Evolutionary conservation across 2,797 vertebrate genomes (phyloP).

Genomic region (Melanotaenia parkinsoni): DNA sequence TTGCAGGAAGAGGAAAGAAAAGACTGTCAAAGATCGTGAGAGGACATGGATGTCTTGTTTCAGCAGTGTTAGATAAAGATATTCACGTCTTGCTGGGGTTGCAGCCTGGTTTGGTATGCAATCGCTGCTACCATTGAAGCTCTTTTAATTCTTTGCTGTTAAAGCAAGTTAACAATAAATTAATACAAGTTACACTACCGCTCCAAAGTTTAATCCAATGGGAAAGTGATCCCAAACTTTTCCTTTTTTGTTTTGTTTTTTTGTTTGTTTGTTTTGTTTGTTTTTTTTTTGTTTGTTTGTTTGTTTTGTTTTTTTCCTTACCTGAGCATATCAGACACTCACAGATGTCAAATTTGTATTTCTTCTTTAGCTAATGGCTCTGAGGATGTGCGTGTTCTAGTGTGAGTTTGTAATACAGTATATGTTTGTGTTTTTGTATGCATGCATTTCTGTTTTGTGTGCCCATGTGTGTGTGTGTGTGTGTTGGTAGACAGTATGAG

Average conservation of each 20-base stretch:
- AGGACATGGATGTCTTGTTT: constrained; percentile 61
- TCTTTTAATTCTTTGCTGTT: constrained; percentile 58
- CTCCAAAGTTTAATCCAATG: no score
- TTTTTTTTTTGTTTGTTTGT: no score
- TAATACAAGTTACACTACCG: constrained; percentile 27
- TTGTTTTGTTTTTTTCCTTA: constrained; percentile 27
- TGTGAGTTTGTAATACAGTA: constrained; percentile 35
- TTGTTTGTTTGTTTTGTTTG: constrained; percentile 15
- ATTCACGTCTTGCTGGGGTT: constrained; percentile 52
- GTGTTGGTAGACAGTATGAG: constrained; percentile 73
- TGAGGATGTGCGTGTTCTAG: constrained; percentile 45
- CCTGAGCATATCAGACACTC: constrained; percentile 42
- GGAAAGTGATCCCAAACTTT: no score
- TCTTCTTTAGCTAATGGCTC: constrained; percentile 55
- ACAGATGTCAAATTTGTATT: constrained; percentile 52
- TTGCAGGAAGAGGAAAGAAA: constrained; percentile 50
- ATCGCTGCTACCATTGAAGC: constrained; percentile 45
- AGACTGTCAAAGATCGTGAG: constrained; percentile 51
- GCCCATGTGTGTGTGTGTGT: constrained; percentile 38
- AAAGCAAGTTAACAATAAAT: constrained; percentile 40
- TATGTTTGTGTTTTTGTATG: constrained; percentile 45
- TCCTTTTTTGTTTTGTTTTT: no score
- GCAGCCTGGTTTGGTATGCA: constrained; percentile 29
- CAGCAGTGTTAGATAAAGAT: constrained; percentile 57
- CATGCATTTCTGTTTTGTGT: constrained; percentile 43